These are phyloP conservation scores for Papilio gigon DNA, from an alignment of 2,888 invertebrate species.

Conservation along the genomic window DNA sequence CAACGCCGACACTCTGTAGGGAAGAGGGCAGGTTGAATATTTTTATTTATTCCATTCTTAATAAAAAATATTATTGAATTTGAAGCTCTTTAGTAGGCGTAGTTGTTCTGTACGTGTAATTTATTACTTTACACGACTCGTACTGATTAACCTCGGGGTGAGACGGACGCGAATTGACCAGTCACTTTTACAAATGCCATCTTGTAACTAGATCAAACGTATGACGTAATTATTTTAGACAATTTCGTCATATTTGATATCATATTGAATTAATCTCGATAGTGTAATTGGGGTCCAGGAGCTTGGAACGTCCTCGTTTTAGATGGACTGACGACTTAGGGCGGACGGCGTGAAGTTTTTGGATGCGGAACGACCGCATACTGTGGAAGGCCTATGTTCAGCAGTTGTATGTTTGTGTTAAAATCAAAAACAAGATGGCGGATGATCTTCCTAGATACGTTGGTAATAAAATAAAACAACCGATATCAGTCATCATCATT, in stretches of 20 bases:
- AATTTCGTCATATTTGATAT: neutral
- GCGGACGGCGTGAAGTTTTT: too few species aligned
- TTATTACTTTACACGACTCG: slow-evolving; percentile 13
- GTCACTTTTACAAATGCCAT: slow-evolving; percentile 8
- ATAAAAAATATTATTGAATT: too few species aligned
- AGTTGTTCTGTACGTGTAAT: neutral
- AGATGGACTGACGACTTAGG: too few species aligned
- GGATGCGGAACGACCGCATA: too few species aligned
- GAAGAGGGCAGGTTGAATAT: too few species aligned
- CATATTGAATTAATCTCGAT: neutral
- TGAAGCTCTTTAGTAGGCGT: neutral
- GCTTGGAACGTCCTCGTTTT: too few species aligned
- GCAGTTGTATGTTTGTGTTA: too few species aligned
- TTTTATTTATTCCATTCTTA: too few species aligned
- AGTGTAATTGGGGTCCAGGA: too few species aligned
- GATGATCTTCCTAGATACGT: too few species aligned
- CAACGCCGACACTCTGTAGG: too few species aligned
- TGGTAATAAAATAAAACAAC: slow-evolving; percentile 54
- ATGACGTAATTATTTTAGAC: neutral
- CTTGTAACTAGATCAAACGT: neutral
- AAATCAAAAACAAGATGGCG: neutral
- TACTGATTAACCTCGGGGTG: slow-evolving; percentile 1
- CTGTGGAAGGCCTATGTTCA: too few species aligned
- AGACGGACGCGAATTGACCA: slow-evolving; percentile 5
- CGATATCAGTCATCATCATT: slow-evolving; percentile 72